These are phyloP conservation scores for Sebastes matsubarae DNA, from an alignment of 2,797 vertebrate genomes.

Conservation along the genomic window DNA sequence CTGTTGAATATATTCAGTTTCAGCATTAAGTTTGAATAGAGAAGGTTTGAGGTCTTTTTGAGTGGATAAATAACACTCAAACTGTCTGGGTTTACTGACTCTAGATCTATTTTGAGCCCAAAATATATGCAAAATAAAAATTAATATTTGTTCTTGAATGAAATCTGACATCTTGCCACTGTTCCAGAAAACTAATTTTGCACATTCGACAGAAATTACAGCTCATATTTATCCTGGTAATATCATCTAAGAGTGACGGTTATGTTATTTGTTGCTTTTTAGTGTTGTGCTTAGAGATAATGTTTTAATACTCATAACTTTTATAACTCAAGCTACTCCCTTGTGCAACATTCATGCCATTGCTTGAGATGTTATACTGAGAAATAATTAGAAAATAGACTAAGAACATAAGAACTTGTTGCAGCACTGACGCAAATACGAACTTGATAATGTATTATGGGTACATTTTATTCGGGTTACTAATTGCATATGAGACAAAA, in stretches of 20 bases:
- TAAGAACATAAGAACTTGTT: not conserved
- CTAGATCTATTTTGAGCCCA: not conserved
- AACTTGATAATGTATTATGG: not conserved
- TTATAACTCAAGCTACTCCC: too few species aligned
- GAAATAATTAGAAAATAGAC: not conserved
- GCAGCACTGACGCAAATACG: not conserved
- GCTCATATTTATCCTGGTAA: not conserved
- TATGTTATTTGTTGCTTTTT: not conserved
- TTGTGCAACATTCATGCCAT: not conserved
- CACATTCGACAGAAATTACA: not conserved
- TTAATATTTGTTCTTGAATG: not conserved
- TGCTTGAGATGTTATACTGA: not conserved
- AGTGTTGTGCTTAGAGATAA: not conserved
- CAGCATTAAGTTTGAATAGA: not conserved
- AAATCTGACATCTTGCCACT: not conserved
- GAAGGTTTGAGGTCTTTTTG: not conserved
- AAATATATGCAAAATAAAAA: not conserved
- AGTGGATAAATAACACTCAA: not conserved
- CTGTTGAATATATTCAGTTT: slow-evolving; percentile 1
- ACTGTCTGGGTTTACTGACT: not conserved
- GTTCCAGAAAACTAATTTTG: not conserved
- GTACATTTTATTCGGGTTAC: not conserved
- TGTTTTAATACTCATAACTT: not conserved
- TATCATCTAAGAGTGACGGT: not conserved
- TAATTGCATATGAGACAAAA: not conserved